Conservation (phyloP, 1,140 invertebrate species). For the Conus ventricosus region DNA sequence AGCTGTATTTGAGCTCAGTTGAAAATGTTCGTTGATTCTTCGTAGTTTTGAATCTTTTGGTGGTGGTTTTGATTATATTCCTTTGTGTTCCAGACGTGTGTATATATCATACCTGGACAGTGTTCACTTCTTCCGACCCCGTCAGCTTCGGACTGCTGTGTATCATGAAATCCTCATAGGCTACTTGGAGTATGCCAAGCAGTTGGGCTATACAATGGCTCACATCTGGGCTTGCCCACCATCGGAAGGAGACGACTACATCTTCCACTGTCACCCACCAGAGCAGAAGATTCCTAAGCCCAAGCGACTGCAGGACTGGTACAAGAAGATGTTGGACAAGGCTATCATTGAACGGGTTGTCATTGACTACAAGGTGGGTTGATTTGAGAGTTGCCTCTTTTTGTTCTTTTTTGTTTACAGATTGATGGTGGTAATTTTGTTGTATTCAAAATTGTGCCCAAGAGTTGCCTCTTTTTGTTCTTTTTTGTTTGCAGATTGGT, state of each 20-base stretch:
- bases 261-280: conserved; percentile 99
- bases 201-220: conserved; percentile 88
- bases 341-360: conserved; percentile 99
- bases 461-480: no score
- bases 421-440: not conserved
- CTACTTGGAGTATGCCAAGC: conserved; percentile 99
- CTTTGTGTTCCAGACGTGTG: conserved; percentile 82
- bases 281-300: conserved; percentile 99
- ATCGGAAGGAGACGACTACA: conserved; percentile 99
- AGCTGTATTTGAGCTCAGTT: no score
- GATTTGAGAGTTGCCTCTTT: not conserved
- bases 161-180: conserved; percentile 99
- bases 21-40: no score
- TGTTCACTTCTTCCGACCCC: conserved; percentile 99
- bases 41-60: no score
- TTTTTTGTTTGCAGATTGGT: no score
- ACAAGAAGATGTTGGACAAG: conserved; percentile 99
- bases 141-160: conserved; percentile 97
- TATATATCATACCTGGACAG: conserved; percentile 99
- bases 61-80: no score
- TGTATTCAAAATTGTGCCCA: not conserved
- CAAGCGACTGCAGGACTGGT: conserved; percentile 99
- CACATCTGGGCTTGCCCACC: conserved; percentile 99
- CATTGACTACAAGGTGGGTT: conserved; percentile 92
- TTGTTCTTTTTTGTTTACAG: not conserved